These are phyloP conservation scores for Ceramica pisi DNA, from an alignment of 2,888 invertebrate genomes.

Conservation along the genomic window DNA sequence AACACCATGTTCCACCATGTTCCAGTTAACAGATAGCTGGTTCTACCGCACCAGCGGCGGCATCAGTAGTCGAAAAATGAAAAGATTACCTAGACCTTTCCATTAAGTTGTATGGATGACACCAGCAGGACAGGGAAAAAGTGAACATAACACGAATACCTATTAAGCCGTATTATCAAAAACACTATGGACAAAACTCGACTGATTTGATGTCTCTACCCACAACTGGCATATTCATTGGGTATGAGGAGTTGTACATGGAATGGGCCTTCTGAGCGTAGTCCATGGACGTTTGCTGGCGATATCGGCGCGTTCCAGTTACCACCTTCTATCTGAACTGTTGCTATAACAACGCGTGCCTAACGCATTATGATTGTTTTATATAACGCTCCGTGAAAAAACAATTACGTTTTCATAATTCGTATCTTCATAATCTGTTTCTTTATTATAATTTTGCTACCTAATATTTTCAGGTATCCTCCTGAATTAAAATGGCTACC, in stretches of 20 bases:
- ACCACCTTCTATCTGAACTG: slow-evolving; percentile 39
- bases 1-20: neutral
- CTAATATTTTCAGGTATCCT: too few relatives aligned
- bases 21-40: neutral
- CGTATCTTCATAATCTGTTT: neutral
- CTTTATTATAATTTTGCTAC: neutral
- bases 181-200: too few relatives aligned
- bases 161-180: neutral
- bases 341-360: slow-evolving; percentile 38
- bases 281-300: neutral
- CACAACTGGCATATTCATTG: neutral
- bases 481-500: too few relatives aligned
- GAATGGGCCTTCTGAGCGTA: slow-evolving; percentile 15
- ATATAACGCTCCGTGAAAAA: slow-evolving; percentile 6
- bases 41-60: neutral
- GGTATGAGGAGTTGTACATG: neutral
- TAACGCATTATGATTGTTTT: slow-evolving; percentile 34
- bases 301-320: slow-evolving; percentile 42
- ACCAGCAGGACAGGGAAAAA: neutral
- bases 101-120: neutral
- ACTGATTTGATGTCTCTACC: neutral
- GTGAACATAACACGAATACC: neutral
- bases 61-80: neutral
- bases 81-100: neutral
- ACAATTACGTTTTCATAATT: neutral